Evolutionary conservation across 2,797 vertebrate genomes (phyloP), one percentile per base, ranked within the genome.

Genomic region (Adelosebastes latens): DNA sequence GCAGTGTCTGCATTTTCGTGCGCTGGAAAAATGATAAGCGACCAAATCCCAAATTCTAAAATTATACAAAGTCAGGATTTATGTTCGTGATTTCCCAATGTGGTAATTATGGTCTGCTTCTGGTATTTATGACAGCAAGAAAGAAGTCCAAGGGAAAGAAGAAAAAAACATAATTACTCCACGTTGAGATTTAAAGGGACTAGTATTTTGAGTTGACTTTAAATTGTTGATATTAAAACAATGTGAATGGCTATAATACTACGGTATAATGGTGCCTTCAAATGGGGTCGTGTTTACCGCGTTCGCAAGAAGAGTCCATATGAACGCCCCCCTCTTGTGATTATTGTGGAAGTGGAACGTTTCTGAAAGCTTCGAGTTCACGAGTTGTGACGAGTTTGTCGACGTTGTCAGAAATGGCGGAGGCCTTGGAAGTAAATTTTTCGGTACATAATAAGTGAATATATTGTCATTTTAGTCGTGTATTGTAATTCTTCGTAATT

Each of bases 101-200:
- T 32, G 59, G 53, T 13, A 34, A 63, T 77, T 79, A 78, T 67
- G 52, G 36, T 76, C 53, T 66, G 63, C 20, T 22, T 31, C 29
- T 81, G 71, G 63, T 62, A 73, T 87, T 79, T 71, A 75, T 72
- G 39, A 72, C 42, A 34, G 68, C 22, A 58, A 69, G 67, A 70
- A 84, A 68, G 20, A 78, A 69, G n/a, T 61, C 46, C 2, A 31
- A 27, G 11, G 25, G n/a, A 22, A 56, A 67, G 10, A 61, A 53
- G 22, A 9, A 65, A 52, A 58, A 27, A 5, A 63, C n/a, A 16
- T 16, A 63, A 75, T 14, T 9, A 59, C 27, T 24, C 53, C 14
- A 34, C n/a, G 61, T 39, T 34, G 24, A 39, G 31, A 79, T 62
- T 82, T 81, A 58, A 42, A 77, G 18, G 53, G 22, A 32, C 34